These are phyloP conservation scores for Carollia perspicillata DNA, from an alignment of 2,113 vertebrate genomes.

Conservation along the genomic window DNA sequence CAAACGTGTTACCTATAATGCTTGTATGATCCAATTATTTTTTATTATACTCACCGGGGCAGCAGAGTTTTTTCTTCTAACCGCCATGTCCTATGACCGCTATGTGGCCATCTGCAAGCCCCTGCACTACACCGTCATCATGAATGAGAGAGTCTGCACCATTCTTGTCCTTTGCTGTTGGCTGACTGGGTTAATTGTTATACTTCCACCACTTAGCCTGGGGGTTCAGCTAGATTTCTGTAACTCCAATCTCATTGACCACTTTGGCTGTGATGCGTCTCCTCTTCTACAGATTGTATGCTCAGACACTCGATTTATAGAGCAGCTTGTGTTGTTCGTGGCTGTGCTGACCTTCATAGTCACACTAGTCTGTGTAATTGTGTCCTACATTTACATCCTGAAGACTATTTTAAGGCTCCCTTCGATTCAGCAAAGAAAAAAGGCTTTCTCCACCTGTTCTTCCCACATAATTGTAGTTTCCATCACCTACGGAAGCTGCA, in stretches of 20 bases:
- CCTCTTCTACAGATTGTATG: conserved; percentile 32
- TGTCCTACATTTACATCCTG: conserved; percentile 23
- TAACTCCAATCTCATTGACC: conserved; percentile 40
- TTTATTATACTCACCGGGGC: conserved; percentile 10
- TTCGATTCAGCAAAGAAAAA: conserved; percentile 34
- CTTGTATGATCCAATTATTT: conserved; percentile 22
- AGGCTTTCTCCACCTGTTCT: conserved; percentile 48
- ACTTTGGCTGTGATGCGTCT: conserved; percentile 47
- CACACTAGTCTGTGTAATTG: conserved; percentile 22
- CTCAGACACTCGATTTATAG: conserved; percentile 39
- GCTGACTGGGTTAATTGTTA: conserved; percentile 16
- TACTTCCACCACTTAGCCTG: not conserved
- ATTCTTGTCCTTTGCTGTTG: conserved; percentile 5
- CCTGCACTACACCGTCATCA: conserved; percentile 36
- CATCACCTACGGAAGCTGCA: conserved; percentile 48
- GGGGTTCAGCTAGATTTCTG: conserved; percentile 51
- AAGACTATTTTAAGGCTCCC: conserved; percentile 35
- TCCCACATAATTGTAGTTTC: conserved; percentile 35
- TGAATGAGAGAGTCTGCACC: conserved; percentile 17
- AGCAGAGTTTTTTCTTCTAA: conserved; percentile 42
- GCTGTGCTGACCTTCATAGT: conserved; percentile 23
- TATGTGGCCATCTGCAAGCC: conserved; percentile 56
- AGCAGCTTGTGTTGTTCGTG: conserved; percentile 3
- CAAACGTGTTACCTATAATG: not conserved
- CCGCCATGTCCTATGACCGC: conserved; percentile 46